A percentile compares a stretch with the other conserved stretches of the same genome.
These are phyloP conservation scores for Tromatobia lineatoria DNA, from an alignment of 2,888 invertebrate genomes.

Conservation along the genomic window DNA sequence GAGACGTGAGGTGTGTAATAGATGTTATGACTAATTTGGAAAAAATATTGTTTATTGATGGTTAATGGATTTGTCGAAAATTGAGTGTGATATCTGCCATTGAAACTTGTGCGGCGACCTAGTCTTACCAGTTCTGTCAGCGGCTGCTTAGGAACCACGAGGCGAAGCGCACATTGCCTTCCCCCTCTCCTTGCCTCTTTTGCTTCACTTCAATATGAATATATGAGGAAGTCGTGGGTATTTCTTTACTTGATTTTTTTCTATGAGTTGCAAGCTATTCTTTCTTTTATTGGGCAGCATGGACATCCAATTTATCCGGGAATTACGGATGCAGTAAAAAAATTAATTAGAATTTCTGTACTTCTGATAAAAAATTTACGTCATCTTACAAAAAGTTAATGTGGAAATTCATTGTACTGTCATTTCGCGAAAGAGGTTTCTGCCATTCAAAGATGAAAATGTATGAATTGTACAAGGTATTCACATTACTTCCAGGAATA, in stretches of 20 bases:
- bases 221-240: too few relatives aligned
- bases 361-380: too few relatives aligned
- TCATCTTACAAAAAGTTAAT: too few relatives aligned
- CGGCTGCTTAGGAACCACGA: slow-evolving; percentile 51
- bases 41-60: not conserved
- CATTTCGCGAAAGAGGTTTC: too few relatives aligned
- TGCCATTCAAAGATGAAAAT: too few relatives aligned
- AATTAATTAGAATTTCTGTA: too few relatives aligned
- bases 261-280: not conserved
- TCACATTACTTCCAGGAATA: too few relatives aligned
- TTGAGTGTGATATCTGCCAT: not conserved
- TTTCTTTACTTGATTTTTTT: too few relatives aligned
- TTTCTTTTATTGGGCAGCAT: not conserved
- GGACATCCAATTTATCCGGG: too few relatives aligned
- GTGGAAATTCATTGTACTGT: too few relatives aligned
- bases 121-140: slow-evolving; percentile 51
- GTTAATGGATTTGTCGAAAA: not conserved
- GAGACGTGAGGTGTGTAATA: slow-evolving; percentile 5
- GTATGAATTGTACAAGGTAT: too few relatives aligned
- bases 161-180: slow-evolving; percentile 50
- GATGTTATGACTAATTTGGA: not conserved
- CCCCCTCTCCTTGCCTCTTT: not conserved
- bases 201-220: not conserved
- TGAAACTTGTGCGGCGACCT: slow-evolving; percentile 7
- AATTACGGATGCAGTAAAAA: too few relatives aligned